A percentile compares a stretch with the other conserved stretches of the same genome.
Conservation (phyloP, 2,113 vertebrate species). For the Typhlomys cinereus region DNA sequence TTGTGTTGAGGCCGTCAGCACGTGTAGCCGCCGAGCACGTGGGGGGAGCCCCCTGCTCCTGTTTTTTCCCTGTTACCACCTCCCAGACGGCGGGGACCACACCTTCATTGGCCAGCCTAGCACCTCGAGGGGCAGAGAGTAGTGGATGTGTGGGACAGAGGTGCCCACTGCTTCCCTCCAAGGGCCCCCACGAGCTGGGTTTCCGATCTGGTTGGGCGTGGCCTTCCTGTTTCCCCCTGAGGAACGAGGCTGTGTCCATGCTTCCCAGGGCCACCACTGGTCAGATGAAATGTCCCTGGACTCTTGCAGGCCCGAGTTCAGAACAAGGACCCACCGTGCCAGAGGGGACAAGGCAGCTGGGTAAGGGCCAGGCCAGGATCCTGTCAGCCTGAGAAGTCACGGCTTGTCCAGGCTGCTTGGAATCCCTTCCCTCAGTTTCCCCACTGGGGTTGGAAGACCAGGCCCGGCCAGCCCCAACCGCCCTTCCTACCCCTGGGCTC, state of each 20-base stretch:
- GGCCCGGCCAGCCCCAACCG: neutral
- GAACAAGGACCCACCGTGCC: neutral
- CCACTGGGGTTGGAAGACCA: neutral
- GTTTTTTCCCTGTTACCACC: fast-evolving
- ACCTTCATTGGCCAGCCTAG: neutral
- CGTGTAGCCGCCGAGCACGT: neutral
- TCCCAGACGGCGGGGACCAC: neutral
- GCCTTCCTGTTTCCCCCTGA: fast-evolving
- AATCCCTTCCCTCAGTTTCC: neutral
- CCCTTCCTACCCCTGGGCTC: neutral
- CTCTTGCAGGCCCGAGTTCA: neutral
- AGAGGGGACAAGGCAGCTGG: too few species aligned
- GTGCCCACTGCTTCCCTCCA: fast-evolving
- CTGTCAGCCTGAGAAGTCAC: neutral
- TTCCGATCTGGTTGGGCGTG: neutral
- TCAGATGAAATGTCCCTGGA: too few species aligned
- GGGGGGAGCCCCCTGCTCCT: neutral
- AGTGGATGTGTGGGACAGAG: fast-evolving
- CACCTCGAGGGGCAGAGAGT: fast-evolving
- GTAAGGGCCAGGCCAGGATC: neutral
- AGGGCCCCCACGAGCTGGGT: neutral
- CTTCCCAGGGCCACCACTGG: neutral
- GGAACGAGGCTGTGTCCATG: neutral
- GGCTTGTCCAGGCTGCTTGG: neutral
- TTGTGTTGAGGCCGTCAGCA: fast-evolving